Conservation (phyloP, 2,797 vertebrate genomes). For the Liasis olivaceus region DNA sequence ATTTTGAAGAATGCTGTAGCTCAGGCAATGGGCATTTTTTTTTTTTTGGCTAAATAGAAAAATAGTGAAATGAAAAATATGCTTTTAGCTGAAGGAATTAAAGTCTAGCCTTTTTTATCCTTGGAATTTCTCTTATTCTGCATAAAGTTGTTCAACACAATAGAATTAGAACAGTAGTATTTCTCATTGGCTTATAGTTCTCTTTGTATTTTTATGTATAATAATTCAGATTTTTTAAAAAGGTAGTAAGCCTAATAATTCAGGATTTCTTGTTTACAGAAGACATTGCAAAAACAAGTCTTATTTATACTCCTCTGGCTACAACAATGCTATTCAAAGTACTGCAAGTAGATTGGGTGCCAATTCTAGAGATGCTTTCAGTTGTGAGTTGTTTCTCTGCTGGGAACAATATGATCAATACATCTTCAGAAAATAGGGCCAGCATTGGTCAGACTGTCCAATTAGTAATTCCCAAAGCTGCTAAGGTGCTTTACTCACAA, state of each 20-base stretch:
- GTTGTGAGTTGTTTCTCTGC: background rate
- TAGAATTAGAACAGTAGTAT: constrained; percentile 25
- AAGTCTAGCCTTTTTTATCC: constrained; percentile 7
- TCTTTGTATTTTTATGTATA: constrained; percentile 8
- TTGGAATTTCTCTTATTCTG: constrained; percentile 10
- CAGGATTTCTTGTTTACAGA: background rate
- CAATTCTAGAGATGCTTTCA: constrained; percentile 21
- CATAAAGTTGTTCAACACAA: constrained; percentile 11
- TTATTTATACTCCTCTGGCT: background rate
- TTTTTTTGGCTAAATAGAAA: background rate
- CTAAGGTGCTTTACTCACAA: background rate
- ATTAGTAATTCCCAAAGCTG: background rate
- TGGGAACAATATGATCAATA: constrained; percentile 23
- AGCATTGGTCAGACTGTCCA: background rate
- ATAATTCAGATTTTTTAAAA: background rate
- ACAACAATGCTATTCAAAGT: too few species aligned
- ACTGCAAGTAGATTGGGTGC: background rate
- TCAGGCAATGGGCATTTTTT: background rate
- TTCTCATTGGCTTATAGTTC: constrained; percentile 11
- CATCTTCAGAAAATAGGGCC: background rate
- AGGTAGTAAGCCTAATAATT: too few species aligned
- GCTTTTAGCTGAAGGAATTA: constrained; percentile 28
- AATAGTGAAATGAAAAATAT: background rate
- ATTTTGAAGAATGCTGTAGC: background rate
- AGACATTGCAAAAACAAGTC: background rate